Base-by-base conservation (phyloP, 2,797 vertebrate genomes). In the Crenichthys baileyi region DNA sequence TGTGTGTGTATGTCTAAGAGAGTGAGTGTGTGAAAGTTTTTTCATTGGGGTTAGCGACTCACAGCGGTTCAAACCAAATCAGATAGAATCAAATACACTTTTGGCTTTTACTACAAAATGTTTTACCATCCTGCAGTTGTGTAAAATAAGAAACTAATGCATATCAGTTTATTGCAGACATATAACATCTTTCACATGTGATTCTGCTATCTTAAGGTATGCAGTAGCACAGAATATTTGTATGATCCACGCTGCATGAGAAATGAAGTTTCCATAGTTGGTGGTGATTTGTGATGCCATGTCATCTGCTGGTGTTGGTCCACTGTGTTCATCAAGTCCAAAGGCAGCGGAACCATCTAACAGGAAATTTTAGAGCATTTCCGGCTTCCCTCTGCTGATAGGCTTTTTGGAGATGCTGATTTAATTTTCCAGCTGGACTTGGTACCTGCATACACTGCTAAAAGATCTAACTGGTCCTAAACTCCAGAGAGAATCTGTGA, bases 11-110 rank as follows among this genome's bases (percentile, higher is more conserved):
- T 65, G 8, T 70, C 29, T 60, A 3, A 18, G 77, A 29, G 67
- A 70, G 44, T 68, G 24, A 67, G 67, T 76, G 11, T n/a, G 70
- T 26, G 79, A 61, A 79, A 74, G 74, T 76, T 79, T 84, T 80
- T 68, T 29, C 4, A 6, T 24, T 70, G 41, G 39, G 24, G 1
- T 44, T 11, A n/a, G 24, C 24, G 39, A 46, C 12, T 44, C 5
- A 4, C 5, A 70, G 39, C 6, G 6, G 12, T 44, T 70, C 6
- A 26, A 46, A 70, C 26, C 46, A 70, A 70, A 24, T 70, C 13
- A 46, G 26, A 70, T 15, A 70, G 22, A 26, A n/a, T 70, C 12
- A 46, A 70, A 70, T 70, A 44, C 6, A 67, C 24, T n/a, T 58
- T 58, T 15, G 3, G n/a, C 46, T 6, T 46, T 46, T 70, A 70